Evolutionary conservation across 2,797 vertebrate genomes (phyloP).

Genomic region (Hippocampus kuda): DNA sequence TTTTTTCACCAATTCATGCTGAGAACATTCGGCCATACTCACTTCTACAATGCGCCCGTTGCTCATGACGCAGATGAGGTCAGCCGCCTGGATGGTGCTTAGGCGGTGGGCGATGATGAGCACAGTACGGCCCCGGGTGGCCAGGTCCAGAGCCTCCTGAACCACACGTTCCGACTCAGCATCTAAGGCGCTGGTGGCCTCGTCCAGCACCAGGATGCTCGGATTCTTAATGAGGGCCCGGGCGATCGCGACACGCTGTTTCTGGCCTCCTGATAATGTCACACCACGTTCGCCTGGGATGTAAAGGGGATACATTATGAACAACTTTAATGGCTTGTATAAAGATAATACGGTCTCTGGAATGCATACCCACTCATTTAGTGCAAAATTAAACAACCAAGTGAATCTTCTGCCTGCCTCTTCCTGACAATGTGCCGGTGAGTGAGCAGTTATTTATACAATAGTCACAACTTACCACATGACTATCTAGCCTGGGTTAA

Average conservation of each 20-base stretch:
- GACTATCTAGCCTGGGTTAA: no score
- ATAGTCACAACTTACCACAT: no score
- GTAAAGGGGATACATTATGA: not conserved
- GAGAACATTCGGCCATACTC: slow-evolving; percentile 24
- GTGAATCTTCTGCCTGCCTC: no score
- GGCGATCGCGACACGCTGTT: slow-evolving; percentile 90
- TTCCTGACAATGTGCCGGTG: no score
- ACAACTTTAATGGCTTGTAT: no score
- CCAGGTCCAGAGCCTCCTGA: slow-evolving; percentile 84
- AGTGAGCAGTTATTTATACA: no score
- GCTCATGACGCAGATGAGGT: slow-evolving; percentile 83
- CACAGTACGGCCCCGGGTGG: slow-evolving; percentile 80
- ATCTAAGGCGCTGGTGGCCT: slow-evolving; percentile 90
- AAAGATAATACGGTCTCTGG: no score
- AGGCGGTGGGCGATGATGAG: slow-evolving; percentile 92
- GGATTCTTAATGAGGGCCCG: slow-evolving; percentile 88
- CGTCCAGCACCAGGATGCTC: slow-evolving; percentile 79
- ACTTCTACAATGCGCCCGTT: slow-evolving; percentile 82
- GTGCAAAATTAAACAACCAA: no score
- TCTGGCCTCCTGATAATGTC: slow-evolving; percentile 88
- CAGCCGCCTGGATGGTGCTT: slow-evolving; percentile 83
- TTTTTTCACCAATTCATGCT: not conserved
- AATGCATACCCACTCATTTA: no score
- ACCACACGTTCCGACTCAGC: slow-evolving; percentile 81
- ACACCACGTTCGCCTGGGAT: slow-evolving; percentile 79